Conservation (phyloP, 2,888 invertebrate species). For the Pediacus dermestoides region DNA sequence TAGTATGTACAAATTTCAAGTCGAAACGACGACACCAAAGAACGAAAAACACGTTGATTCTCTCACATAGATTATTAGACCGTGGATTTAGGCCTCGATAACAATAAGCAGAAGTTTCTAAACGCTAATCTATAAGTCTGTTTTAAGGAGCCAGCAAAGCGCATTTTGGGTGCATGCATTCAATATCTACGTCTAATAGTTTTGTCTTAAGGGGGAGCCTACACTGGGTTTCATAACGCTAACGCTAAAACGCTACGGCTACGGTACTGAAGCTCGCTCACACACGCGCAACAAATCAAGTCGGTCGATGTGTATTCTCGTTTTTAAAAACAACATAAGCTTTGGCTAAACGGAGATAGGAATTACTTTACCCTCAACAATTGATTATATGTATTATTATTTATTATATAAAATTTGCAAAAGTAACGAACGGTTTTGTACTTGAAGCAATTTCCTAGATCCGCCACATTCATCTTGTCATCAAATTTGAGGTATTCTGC, state of each 20-base stretch:
- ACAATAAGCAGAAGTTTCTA: slow-evolving; percentile 27
- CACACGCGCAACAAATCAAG: slow-evolving; percentile 45
- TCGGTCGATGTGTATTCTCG: slow-evolving; percentile 40
- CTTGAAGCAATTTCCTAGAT: slow-evolving; percentile 63
- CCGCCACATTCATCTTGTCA: slow-evolving; percentile 36
- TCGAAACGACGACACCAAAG: slow-evolving; percentile 19
- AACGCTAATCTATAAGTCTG: not conserved
- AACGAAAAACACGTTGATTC: slow-evolving; percentile 9
- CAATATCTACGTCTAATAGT: too few species aligned
- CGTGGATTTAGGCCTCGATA: slow-evolving; percentile 42
- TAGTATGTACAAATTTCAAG: slow-evolving; percentile 26
- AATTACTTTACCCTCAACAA: slow-evolving; percentile 49
- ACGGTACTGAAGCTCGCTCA: slow-evolving; percentile 38
- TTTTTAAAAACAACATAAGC: slow-evolving; percentile 17
- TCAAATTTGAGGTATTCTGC: slow-evolving; percentile 40
- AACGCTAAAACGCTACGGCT: slow-evolving; percentile 28
- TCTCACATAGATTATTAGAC: slow-evolving; percentile 29
- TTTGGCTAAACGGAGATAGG: slow-evolving; percentile 43
- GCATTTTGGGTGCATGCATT: slow-evolving; percentile 15
- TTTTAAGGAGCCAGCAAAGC: slow-evolving; percentile 13
- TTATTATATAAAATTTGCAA: slow-evolving; percentile 66
- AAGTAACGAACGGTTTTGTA: slow-evolving; percentile 69
- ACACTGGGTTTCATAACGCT: too few species aligned
- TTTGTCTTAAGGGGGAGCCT: too few species aligned
- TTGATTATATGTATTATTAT: slow-evolving; percentile 44